phyloP scores from a whole-genome alignment of 2,888 invertebrate species.

The Drosophila greeni region DNA sequence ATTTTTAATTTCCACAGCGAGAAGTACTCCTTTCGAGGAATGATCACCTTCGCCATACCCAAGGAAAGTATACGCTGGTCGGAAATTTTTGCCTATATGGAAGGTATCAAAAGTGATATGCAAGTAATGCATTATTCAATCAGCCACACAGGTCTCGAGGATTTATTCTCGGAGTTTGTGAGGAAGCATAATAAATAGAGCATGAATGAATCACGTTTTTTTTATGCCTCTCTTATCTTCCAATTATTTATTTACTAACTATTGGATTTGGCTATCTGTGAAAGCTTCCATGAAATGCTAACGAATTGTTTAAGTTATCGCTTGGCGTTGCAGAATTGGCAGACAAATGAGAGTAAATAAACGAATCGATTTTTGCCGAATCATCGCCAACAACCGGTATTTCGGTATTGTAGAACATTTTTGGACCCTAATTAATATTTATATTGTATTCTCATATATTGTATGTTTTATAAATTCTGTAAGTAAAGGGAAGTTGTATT shows the following conservation, averaged over 20 bases:
- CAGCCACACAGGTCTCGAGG: constrained; percentile 87
- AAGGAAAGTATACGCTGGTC: constrained; percentile 81
- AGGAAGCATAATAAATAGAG: constrained; percentile 4
- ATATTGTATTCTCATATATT: not conserved
- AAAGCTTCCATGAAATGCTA: constrained; percentile 22
- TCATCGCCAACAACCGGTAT: constrained; percentile 6
- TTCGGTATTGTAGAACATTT: not conserved
- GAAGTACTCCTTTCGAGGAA: constrained; percentile 81
- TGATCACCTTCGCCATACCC: constrained; percentile 84
- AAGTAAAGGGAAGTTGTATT: not conserved
- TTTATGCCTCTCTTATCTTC: constrained; percentile 16
- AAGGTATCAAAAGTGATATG: constrained; percentile 80
- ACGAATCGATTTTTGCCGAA: constrained; percentile 9
- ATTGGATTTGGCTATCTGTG: constrained; percentile 12
- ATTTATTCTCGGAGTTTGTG: constrained; percentile 84
- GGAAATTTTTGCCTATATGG: constrained; percentile 84
- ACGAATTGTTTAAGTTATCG: constrained; percentile 11
- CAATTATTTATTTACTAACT: not conserved
- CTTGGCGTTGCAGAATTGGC: constrained; percentile 4
- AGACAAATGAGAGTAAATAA: constrained; percentile 13
- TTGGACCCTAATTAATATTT: not conserved
- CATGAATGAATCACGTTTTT: not conserved
- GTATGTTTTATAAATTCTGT: not conserved
- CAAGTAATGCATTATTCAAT: constrained; percentile 87
- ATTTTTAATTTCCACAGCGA: constrained; percentile 79